Evolutionary conservation across 2,113 vertebrate species (phyloP).

Genomic region (Cacatua alba): DNA sequence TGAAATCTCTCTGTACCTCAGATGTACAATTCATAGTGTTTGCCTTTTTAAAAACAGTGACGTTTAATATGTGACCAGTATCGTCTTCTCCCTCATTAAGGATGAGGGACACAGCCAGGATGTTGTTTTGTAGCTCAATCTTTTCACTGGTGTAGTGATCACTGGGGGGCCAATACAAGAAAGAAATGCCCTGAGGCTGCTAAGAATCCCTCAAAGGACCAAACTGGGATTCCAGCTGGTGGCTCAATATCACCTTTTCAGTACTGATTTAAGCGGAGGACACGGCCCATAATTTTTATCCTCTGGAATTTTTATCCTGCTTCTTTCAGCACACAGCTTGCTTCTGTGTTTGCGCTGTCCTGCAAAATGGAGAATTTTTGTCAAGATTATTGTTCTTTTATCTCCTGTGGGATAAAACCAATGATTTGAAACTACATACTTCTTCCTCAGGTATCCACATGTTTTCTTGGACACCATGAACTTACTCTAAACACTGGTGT

Average conservation of each 20-base stretch:
- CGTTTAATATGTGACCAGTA: neutral
- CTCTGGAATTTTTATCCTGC: constrained; percentile 1
- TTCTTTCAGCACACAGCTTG: neutral
- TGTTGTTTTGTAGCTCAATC: neutral
- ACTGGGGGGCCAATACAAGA: neutral
- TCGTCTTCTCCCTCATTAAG: neutral
- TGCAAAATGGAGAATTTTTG: neutral
- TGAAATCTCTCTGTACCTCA: neutral
- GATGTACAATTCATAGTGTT: neutral
- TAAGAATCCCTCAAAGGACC: neutral
- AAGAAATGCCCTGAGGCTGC: neutral
- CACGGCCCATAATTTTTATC: constrained; percentile 2
- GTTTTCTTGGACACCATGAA: neutral
- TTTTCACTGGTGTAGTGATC: neutral
- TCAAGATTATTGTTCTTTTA: neutral
- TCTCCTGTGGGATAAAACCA: neutral
- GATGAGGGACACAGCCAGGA: neutral
- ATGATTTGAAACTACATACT: neutral
- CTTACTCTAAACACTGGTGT: neutral
- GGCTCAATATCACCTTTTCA: neutral
- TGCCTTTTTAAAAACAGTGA: neutral
- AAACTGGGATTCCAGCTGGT: neutral
- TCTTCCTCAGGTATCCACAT: neutral
- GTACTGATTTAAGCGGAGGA: neutral
- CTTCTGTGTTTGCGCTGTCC: neutral